Percentiles rank a stretch among this genome's conserved stretches.
phyloP scores from a whole-genome alignment of 2,113 vertebrate genomes.

The Heptranchias perlo region DNA sequence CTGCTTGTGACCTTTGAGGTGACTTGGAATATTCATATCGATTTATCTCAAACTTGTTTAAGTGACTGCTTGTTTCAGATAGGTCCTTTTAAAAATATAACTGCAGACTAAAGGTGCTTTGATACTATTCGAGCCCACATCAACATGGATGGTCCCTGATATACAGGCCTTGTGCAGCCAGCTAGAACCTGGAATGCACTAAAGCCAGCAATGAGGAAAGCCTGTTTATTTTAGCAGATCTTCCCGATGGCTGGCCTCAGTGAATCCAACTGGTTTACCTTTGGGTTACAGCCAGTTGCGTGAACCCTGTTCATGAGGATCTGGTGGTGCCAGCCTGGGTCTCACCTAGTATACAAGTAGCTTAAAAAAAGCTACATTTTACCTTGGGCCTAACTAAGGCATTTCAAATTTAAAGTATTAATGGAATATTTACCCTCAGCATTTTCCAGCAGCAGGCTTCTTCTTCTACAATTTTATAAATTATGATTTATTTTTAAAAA shows the following conservation, averaged over 20 bases:
- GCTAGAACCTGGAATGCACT: neutral
- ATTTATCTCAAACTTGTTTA: neutral
- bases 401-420: neutral
- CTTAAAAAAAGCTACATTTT: neutral
- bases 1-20: neutral
- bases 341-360: neutral
- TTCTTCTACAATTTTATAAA: neutral
- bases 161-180: neutral
- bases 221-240: neutral
- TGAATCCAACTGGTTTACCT: neutral
- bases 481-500: too few relatives aligned
- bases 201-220: neutral
- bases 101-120: neutral
- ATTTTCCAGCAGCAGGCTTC: neutral
- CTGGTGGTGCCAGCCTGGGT: neutral
- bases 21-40: neutral
- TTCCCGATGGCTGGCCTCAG: neutral
- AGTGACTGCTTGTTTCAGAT: neutral
- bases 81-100: neutral
- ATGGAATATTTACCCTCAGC: too few relatives aligned
- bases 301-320: too few relatives aligned
- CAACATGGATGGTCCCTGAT: neutral
- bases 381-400: neutral
- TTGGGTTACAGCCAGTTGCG: neutral
- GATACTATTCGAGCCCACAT: neutral